These are phyloP conservation scores for Azorinus chamasolen DNA, from an alignment of 2,888 invertebrate species.

Conservation along the genomic window DNA sequence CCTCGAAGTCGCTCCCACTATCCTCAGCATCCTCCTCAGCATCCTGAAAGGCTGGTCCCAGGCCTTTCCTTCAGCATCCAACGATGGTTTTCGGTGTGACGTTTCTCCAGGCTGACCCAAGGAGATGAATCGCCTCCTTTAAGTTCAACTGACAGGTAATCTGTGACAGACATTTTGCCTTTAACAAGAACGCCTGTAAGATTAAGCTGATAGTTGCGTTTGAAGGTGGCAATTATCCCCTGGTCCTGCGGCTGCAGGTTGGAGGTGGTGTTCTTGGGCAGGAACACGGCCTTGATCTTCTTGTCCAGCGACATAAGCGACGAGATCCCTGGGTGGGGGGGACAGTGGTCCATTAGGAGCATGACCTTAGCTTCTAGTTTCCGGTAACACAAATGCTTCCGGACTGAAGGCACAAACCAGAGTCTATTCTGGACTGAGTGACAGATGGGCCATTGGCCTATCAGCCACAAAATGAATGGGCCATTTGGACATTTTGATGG, in stretches of 20 bases:
- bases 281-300: too few species aligned
- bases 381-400: too few species aligned
- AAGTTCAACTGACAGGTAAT: conserved; percentile 1
- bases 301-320: not conserved
- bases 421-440: too few species aligned
- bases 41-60: not conserved
- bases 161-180: not conserved
- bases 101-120: not conserved
- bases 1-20: not conserved
- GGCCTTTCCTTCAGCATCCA: too few species aligned
- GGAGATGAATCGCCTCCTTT: not conserved
- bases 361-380: too few species aligned
- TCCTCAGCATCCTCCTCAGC: not conserved
- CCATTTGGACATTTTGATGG: too few species aligned
- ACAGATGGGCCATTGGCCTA: too few species aligned
- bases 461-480: too few species aligned
- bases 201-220: too few species aligned
- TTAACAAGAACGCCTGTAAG: not conserved
- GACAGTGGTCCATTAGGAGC: too few species aligned
- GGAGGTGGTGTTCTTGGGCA: not conserved
- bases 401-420: too few species aligned
- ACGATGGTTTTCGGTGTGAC: not conserved
- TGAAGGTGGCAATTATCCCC: not conserved
- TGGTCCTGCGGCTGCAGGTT: not conserved
- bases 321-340: not conserved